Percentiles rank a stretch among this genome's conserved stretches.
Evolutionary conservation across 2,888 invertebrate species (phyloP).

Genomic region (Exephanes ischioxanthus): DNA sequence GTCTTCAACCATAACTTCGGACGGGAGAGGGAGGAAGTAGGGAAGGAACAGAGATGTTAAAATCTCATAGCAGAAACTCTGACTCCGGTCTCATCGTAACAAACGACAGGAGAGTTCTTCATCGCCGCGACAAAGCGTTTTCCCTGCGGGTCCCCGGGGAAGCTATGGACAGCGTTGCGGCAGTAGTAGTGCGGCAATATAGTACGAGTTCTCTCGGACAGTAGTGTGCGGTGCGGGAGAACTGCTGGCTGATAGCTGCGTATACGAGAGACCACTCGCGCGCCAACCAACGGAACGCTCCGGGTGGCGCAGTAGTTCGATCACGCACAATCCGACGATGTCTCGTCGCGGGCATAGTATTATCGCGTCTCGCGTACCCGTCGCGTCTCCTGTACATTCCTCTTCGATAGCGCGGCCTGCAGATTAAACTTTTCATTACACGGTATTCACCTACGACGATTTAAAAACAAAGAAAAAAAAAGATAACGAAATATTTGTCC

Average conservation of each 20-base stretch:
- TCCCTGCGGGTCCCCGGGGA: conserved; percentile 39
- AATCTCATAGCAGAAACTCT: neutral
- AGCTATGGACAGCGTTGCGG: conserved; percentile 12
- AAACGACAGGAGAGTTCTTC: neutral
- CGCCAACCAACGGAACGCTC: conserved; percentile 59
- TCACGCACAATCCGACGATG: conserved; percentile 59
- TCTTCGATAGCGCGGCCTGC: conserved; percentile 2
- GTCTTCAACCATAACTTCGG: neutral
- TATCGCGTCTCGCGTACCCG: conserved; percentile 57
- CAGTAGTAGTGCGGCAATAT: neutral
- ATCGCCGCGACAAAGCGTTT: neutral
- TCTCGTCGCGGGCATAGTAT: conserved; percentile 46
- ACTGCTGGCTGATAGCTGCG: conserved; percentile 41
- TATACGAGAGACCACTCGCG: conserved; percentile 49
- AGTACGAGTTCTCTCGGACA: conserved; percentile 18
- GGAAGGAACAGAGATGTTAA: neutral
- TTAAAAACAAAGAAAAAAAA: neutral
- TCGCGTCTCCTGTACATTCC: conserved; percentile 32
- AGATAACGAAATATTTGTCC: neutral
- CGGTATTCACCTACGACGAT: neutral
- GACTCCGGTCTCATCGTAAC: neutral
- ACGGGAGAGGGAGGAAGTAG: neutral
- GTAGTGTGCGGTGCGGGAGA: neutral
- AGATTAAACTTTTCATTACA: conserved; percentile 1
- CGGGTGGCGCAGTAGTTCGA: conserved; percentile 67